Evolutionary conservation across 2,888 invertebrate genomes (phyloP), one percentile per base, ranked within the genome.

Genomic region (Synanthedon tipuliformis): DNA sequence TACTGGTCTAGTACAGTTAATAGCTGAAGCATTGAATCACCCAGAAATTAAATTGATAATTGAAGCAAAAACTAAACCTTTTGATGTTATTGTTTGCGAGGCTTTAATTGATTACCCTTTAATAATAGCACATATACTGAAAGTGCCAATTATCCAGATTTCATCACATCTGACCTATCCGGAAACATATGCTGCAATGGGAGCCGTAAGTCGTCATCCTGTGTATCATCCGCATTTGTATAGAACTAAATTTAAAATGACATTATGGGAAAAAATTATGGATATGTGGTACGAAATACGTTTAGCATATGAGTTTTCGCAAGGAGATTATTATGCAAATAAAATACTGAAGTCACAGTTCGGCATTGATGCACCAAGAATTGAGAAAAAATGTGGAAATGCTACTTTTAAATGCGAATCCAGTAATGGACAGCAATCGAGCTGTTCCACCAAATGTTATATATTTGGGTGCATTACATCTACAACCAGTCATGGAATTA

Each of bases 401-500:
- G 62, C 55, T 83, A 41, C 73, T 87, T 52, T 50, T 81, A 0
- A 86, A 83, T 57, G 64, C 69, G 2, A 75, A 85, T 60, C 73
- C 76, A 1, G 51, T 76, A n/a, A 74, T 77, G 64, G 68, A 68
- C 27, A 59, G 58, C 1, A 70, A 74, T 54, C 68, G 77, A 41
- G 83, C 88, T 10, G 60, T 78, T 3, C 69, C 81, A 7, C 81
- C 85, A 0, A 72, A 69, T 55, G 59, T 81, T 16, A 54, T 84
- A 8, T 74, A 69, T 50, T 69, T 82, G 52, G 82, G 82, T 41
- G 81, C 81, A 2, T 59, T 78, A 40, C 82, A 81, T 59, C 62
- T 74, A 41, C 66, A 61, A 23, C 59, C 64, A 5, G 57, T 66
- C 8, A 69, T 73, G 52, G 63, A 71, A 7, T 59, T 88, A 45